Percentiles rank a stretch among this genome's conserved stretches.
phyloP scores from a whole-genome alignment of 2,797 vertebrate genomes.

The Enteromius mattozi region DNA sequence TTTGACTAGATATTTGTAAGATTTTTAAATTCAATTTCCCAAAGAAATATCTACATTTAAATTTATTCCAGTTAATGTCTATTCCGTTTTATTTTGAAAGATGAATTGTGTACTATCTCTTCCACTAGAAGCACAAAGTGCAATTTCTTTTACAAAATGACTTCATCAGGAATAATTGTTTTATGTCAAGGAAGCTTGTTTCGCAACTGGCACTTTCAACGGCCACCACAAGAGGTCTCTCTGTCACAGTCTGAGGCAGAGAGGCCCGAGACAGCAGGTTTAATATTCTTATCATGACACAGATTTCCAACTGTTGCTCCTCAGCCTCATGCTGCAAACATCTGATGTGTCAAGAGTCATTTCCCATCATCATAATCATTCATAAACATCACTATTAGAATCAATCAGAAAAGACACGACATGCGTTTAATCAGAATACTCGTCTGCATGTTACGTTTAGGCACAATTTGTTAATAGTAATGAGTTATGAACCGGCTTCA shows the following conservation, averaged over 20 bases:
- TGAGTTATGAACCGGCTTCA: not conserved
- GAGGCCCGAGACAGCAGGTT: conserved; percentile 27
- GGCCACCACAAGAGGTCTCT: conserved; percentile 45
- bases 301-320: conserved; percentile 54
- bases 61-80: not conserved
- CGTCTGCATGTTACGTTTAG: not conserved
- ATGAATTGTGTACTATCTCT: not conserved
- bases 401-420: not conserved
- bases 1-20: too few relatives aligned
- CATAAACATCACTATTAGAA: conserved; percentile 8
- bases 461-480: not conserved
- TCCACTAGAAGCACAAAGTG: not conserved
- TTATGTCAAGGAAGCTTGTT: not conserved
- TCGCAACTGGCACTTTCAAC: conserved; percentile 6
- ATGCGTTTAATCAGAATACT: not conserved
- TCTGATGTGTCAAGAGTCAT: conserved; percentile 28
- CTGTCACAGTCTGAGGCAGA: not conserved
- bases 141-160: not conserved
- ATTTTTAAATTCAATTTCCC: not conserved
- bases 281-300: conserved; percentile 48
- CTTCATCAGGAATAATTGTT: not conserved
- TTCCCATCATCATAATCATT: conserved; percentile 24
- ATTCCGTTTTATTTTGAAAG: not conserved
- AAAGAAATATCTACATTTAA: not conserved
- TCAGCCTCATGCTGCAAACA: conserved; percentile 35